Base-by-base conservation (phyloP, 2,888 invertebrate species). In the Trissoscelio sp. region DNA sequence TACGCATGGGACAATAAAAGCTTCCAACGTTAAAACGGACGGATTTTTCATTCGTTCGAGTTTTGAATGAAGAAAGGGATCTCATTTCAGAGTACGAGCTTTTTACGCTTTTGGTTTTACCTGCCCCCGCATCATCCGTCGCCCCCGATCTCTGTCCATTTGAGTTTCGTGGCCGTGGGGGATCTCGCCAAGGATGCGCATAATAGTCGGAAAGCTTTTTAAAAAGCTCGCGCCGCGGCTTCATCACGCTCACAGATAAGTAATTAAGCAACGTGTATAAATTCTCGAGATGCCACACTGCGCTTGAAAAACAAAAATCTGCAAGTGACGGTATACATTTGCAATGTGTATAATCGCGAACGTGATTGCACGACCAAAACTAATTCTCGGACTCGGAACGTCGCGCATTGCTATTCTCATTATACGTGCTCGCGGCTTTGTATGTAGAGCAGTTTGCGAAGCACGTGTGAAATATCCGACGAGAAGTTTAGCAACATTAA, bases 31-130 rank as follows among this genome's bases (percentile, higher is more conserved):
- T 86, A 84, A 83, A 83, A 83, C 85, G 84, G 78, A 84, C 79
- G 84, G 79, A 84, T 86, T 86, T 84, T 86, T 87, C 87, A 88
- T 88, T 88, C 85, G 85, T 86, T 87, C 86, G 87, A 87, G 86
- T 88, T 88, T 88, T 83, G 84, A 86, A 86, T 83, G 84, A 85
- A 88, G 86, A 87, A 87, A 87, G 83, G 85, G 85, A 87, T 87
- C 87, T 88, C 88, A 83, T 86, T 88, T 88, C 88, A 83, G 84
- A 84, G 85, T 85, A 85, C 85, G 86, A 86, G 87, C 86, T 87
- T 89, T 89, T 87, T 88, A 88, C 87, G 88, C 87, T 87, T 86
- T 87, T 85, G 85, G 86, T 85, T 86, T 87, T 86, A 85, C 31
- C 53, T 18, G 9, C 55, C 64, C 46, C 28, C 57, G 46, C 67